phyloP scores from a whole-genome alignment of 1,140 invertebrate species.

The Scaptomyza hsui region DNA sequence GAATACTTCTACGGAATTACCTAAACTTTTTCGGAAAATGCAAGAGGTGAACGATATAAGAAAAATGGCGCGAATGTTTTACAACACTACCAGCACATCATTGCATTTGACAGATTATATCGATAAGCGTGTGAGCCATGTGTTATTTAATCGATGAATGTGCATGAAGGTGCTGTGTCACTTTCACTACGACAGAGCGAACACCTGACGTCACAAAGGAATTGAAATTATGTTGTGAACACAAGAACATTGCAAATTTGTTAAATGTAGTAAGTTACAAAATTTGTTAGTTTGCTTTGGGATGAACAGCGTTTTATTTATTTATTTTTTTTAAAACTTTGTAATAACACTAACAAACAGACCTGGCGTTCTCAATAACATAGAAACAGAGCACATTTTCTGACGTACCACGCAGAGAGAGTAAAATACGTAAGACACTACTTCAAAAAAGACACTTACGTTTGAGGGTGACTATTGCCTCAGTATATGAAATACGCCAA shows the following conservation, averaged over 20 bases:
- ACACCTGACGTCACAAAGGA: neutral
- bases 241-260: neutral
- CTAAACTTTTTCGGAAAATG: slow-evolving; percentile 11
- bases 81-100: slow-evolving; percentile 27
- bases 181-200: too few species aligned
- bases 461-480: slow-evolving; percentile 30
- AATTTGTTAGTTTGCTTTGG: neutral
- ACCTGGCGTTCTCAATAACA: too few species aligned
- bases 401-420: slow-evolving; percentile 25
- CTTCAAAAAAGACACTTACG: too few species aligned
- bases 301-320: neutral
- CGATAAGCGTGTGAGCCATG: slow-evolving; percentile 19
- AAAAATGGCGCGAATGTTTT: slow-evolving; percentile 51
- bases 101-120: slow-evolving; percentile 5
- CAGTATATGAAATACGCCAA: slow-evolving; percentile 32
- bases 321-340: neutral
- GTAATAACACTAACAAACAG: neutral
- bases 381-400: too few species aligned
- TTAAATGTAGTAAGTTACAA: neutral
- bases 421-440: neutral
- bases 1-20: neutral
- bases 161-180: neutral
- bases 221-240: neutral
- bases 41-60: slow-evolving; percentile 18
- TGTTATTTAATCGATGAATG: slow-evolving; percentile 2